These are phyloP conservation scores for Neotoma lepida DNA, from an alignment of 2,113 vertebrate species.

Conservation along the genomic window DNA sequence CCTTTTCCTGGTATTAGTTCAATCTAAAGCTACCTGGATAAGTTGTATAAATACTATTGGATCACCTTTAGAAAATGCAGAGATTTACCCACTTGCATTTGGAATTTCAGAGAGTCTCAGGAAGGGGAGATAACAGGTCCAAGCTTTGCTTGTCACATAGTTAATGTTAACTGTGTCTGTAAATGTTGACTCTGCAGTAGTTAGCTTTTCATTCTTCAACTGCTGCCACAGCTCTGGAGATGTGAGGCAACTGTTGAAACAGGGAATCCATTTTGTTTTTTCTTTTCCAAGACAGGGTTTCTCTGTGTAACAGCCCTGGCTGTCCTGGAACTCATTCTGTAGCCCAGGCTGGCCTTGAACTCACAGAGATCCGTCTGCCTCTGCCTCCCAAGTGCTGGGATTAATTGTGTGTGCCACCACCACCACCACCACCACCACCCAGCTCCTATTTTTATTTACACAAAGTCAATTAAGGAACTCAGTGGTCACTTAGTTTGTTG, in stretches of 20 bases:
- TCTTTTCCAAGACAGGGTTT: no score
- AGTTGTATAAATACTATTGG: background rate
- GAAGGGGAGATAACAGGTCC: conserved; percentile 30
- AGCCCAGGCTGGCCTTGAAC: no score
- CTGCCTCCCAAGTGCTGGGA: no score
- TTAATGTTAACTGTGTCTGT: conserved; percentile 71
- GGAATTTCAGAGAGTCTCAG: conserved; percentile 35
- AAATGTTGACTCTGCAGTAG: conserved; percentile 64
- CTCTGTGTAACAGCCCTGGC: no score
- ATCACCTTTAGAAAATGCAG: conserved; percentile 10
- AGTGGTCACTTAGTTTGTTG: conserved; percentile 65
- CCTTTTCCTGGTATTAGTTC: conserved; percentile 7
- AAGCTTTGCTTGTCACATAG: conserved; percentile 61
- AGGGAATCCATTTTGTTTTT: conserved; percentile 32
- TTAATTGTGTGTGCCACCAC: no score
- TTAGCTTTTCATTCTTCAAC: conserved; percentile 61
- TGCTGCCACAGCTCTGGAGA: conserved; percentile 53
- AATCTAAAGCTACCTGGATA: background rate
- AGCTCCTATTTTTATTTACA: conserved; percentile 55
- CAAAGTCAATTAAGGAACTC: conserved; percentile 68
- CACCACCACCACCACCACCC: no score
- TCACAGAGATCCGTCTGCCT: no score
- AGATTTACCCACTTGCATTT: conserved; percentile 31
- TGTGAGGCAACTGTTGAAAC: conserved; percentile 66
- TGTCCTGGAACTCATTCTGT: no score